Conservation (phyloP, 2,113 vertebrate species). For the Hemiscyllium ocellatum region DNA sequence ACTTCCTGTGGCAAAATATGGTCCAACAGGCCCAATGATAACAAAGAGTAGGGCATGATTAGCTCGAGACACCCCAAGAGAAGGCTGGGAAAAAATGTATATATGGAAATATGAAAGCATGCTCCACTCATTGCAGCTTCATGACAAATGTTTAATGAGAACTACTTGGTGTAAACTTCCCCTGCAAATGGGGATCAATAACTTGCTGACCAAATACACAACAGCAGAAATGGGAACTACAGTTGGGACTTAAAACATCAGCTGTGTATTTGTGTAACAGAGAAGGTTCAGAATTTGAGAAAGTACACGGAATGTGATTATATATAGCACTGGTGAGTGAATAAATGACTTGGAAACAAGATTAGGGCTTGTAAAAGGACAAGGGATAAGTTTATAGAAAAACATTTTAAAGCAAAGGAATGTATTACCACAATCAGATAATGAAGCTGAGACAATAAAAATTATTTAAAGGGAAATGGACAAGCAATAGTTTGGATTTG, state of each 20-base stretch:
- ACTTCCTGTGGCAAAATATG: slow-evolving; percentile 71
- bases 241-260: not conserved
- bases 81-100: slow-evolving; percentile 55
- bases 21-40: slow-evolving; percentile 73
- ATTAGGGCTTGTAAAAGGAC: not conserved
- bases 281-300: not conserved
- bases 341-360: not conserved
- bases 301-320: not conserved
- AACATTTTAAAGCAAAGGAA: not conserved
- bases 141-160: not conserved
- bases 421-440: not conserved
- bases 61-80: slow-evolving; percentile 63
- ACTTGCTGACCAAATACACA: not conserved
- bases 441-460: not conserved
- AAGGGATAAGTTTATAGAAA: not conserved
- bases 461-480: not conserved
- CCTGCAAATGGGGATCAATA: not conserved
- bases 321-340: not conserved
- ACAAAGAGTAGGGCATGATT: slow-evolving; percentile 65
- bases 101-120: not conserved
- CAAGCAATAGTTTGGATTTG: not conserved
- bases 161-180: not conserved
- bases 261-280: not conserved
- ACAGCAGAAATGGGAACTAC: not conserved
- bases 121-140: not conserved